phyloP scores from a whole-genome alignment of 1,140 invertebrate species.

The Sipha flava region DNA sequence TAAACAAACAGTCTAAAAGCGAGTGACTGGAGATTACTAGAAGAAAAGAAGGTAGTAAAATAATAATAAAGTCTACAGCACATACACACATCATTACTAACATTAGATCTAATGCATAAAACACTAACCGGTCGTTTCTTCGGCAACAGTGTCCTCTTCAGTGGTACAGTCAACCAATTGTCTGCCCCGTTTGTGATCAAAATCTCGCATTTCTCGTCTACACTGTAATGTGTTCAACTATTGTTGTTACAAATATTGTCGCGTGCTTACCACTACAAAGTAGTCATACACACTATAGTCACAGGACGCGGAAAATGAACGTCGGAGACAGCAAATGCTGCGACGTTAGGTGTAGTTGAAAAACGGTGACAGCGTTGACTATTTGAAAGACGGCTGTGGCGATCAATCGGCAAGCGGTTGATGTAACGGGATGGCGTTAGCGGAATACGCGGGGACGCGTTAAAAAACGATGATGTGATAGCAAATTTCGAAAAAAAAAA shows the following conservation, averaged over 20 bases:
- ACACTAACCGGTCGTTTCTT: conserved; percentile 7
- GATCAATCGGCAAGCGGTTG: too few species aligned
- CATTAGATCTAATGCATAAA: too few species aligned
- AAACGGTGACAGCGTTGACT: too few species aligned
- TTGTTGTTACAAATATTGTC: not conserved
- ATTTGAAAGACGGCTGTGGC: too few species aligned
- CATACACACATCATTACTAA: too few species aligned
- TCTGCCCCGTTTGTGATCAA: conserved; percentile 30
- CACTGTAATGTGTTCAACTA: not conserved
- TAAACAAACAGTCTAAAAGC: too few species aligned
- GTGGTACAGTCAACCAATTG: conserved; percentile 31
- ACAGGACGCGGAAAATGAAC: too few species aligned
- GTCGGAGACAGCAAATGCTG: too few species aligned
- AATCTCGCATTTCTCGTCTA: conserved; percentile 31
- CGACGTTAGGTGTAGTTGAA: too few species aligned
- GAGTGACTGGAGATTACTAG: too few species aligned
- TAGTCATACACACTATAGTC: not conserved
- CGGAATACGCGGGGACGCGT: not conserved
- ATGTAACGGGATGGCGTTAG: not conserved
- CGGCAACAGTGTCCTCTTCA: conserved; percentile 15
- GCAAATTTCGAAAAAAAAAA: not conserved
- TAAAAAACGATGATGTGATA: not conserved
- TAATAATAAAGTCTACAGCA: too few species aligned
- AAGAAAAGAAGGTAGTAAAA: too few species aligned
- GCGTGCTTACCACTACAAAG: not conserved